Evolutionary conservation across 1,140 invertebrate species (phyloP), one percentile per base, ranked within the genome.

Genomic region (Eriosoma lanigerum): DNA sequence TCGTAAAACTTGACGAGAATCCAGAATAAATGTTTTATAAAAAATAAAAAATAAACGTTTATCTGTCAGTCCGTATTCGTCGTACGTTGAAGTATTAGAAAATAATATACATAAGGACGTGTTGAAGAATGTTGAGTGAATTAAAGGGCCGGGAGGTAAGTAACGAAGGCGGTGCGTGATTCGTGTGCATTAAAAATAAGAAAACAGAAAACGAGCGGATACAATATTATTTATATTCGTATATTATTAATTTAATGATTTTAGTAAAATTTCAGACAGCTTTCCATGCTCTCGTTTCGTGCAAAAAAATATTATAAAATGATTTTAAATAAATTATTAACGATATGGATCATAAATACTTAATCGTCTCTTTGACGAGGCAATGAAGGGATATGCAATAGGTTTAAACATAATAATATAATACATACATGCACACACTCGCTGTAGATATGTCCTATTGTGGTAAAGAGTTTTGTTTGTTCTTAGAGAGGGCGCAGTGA

Each of bases 331-430:
- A 38, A 38, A 38, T 38, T 38, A 38, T 38, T 8, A 66, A 50
- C 44, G 46, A 70, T 26, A 70, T 70, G 24, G 21, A 48, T 48
- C n/a, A 48, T 50, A 13, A 54, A n/a, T n/a, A n/a, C 8, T 26
- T 17, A 46, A 70, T 70, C 38, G n/a, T 17, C 46, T 70, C 44
- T 8, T 1, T 3, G 17, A 26, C 21, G 21, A 50, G 15, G 21
- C 48, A 21, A 48, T 6, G 9, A 50, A 70, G 24, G 13, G 66
- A 70, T 70, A 70, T 70, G 66, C 66, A 70, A 21, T 21, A 66
- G 10, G 32, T 44, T 66, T 1, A 44, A 64, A 32, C 29, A 29
- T 10, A n/a, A n/a, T n/a, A n/a, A n/a, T n/a, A n/a, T n/a, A n/a
- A 38, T 17, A 32, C 32, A 64, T 19, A 38, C 62, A n/a, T 0